phyloP scores from a whole-genome alignment of 2,888 invertebrate genomes.

The Drosophila nigricruria region DNA sequence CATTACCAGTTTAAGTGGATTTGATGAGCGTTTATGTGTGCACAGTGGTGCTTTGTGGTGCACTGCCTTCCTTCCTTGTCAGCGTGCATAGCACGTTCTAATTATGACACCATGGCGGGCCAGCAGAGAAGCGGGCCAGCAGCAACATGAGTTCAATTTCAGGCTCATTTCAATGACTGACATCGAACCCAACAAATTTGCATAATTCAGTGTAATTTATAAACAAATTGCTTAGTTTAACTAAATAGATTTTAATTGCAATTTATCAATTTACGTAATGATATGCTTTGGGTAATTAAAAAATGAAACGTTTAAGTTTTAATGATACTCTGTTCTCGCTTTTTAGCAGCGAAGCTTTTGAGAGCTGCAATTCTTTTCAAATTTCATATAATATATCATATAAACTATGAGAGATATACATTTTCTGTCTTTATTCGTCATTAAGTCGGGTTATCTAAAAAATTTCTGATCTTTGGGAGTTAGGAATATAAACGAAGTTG shows the following conservation, averaged over 20 bases:
- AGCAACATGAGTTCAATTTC: not conserved
- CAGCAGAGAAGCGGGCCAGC: not conserved
- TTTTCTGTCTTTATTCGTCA: no score
- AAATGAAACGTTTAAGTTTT: no score
- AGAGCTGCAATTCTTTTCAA: no score
- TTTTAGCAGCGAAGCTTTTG: no score
- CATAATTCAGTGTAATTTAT: constrained; percentile 33
- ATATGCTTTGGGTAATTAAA: not conserved
- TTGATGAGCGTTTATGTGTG: constrained; percentile 77
- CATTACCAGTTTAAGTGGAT: constrained; percentile 76
- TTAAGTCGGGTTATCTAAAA: no score
- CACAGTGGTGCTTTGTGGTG: constrained; percentile 23
- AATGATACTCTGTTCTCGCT: no score
- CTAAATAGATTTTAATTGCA: constrained; percentile 12
- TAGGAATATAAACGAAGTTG: no score
- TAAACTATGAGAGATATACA: no score
- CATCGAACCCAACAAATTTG: constrained; percentile 8
- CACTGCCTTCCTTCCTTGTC: not conserved
- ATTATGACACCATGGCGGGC: constrained; percentile 60
- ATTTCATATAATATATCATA: no score
- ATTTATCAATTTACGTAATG: constrained; percentile 2
- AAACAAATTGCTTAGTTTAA: constrained; percentile 17
- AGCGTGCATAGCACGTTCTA: constrained; percentile 52
- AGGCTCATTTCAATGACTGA: constrained; percentile 7
- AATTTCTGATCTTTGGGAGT: no score